A percentile compares a stretch with the other conserved stretches of the same genome.
These are phyloP conservation scores for Myiopsitta monachus DNA, from an alignment of 2,113 vertebrate species.

Conservation along the genomic window DNA sequence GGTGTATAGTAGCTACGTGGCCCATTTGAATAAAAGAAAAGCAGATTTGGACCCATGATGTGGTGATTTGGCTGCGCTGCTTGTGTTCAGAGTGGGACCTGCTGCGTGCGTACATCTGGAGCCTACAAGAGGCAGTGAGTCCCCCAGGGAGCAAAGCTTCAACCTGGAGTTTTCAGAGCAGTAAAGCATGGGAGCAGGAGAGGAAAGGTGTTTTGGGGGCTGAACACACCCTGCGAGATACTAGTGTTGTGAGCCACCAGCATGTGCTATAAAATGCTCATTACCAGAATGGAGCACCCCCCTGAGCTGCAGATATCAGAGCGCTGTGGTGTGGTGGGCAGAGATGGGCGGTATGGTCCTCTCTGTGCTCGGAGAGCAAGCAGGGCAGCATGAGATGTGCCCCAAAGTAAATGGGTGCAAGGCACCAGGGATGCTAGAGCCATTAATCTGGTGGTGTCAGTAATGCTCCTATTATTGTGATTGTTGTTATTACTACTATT, in stretches of 20 bases:
- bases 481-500: neutral
- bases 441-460: neutral
- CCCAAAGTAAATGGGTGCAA: neutral
- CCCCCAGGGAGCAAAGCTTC: neutral
- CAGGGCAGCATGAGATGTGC: neutral
- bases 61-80: neutral
- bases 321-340: neutral
- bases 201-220: neutral
- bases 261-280: fast-evolving
- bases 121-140: neutral
- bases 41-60: fast-evolving
- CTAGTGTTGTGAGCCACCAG: neutral
- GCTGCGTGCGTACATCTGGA: neutral
- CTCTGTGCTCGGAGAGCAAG: fast-evolving
- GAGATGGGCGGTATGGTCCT: neutral
- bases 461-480: neutral
- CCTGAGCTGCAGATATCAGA: fast-evolving
- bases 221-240: neutral
- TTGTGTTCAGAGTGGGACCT: neutral
- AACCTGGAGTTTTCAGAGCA: neutral
- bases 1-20: neutral
- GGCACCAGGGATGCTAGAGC: neutral
- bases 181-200: neutral
- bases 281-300: neutral
- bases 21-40: neutral